Evolutionary conservation across 2,113 vertebrate genomes (phyloP).

Genomic region (Aptenodytes patagonicus): DNA sequence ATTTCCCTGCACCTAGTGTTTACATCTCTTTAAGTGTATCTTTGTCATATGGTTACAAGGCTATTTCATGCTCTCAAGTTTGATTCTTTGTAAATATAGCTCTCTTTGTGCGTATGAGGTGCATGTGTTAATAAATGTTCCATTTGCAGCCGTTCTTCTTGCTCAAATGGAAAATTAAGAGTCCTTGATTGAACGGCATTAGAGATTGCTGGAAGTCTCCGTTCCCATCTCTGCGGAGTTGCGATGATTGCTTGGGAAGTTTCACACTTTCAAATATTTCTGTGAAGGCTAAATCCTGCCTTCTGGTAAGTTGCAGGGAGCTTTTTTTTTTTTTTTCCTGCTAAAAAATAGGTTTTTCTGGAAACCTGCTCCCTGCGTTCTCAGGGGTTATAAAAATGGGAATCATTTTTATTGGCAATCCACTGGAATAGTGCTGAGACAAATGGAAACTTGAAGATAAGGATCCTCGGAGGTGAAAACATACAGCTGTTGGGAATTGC

Average conservation of each 20-base stretch:
- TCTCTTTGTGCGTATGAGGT: neutral
- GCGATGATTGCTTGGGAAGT: conserved; percentile 33
- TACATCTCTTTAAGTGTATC: conserved; percentile 54
- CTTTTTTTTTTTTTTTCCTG: neutral
- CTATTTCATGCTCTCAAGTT: conserved; percentile 70
- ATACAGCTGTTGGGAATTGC: conserved; percentile 88
- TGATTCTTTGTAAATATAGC: conserved; percentile 70
- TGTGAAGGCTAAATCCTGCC: conserved; percentile 56
- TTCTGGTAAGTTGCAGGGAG: conserved; percentile 39
- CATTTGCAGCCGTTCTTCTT: conserved; percentile 25
- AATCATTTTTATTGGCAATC: conserved; percentile 86
- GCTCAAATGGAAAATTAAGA: conserved; percentile 61
- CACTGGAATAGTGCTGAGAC: conserved; percentile 81
- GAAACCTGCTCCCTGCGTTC: conserved; percentile 67
- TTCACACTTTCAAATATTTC: conserved; percentile 53
- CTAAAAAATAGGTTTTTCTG: conserved; percentile 43
- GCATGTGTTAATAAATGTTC: conserved; percentile 61
- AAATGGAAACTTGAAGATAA: conserved; percentile 88
- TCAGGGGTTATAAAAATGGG: conserved; percentile 85
- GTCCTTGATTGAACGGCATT: conserved; percentile 35
- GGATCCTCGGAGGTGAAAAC: conserved; percentile 83
- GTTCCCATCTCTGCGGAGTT: neutral
- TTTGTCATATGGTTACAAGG: conserved; percentile 49
- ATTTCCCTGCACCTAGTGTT: conserved; percentile 44
- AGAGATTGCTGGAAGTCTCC: conserved; percentile 34